Evolutionary conservation across 2,888 invertebrate genomes (phyloP), one percentile per base, ranked within the genome.

Genomic region (Endotricha flammealis): DNA sequence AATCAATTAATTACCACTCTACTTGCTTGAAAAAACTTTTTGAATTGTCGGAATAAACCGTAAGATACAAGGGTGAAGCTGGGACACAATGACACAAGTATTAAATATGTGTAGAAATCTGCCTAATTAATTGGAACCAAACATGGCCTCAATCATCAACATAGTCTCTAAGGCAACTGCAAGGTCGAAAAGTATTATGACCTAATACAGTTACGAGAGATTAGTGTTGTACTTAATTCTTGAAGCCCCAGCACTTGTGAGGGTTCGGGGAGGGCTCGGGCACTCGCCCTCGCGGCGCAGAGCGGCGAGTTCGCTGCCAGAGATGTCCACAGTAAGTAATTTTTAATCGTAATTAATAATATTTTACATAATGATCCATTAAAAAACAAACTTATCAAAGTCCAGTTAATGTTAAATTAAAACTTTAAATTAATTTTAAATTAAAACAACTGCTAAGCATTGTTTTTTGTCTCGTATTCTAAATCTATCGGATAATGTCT

Each of bases 241-340:
- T 38, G 82, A 85, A 81, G 80, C 82, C 82, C 58, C 44, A 36
- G 69, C 78, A 80, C 75, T 81, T 75, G 67, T 59, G 55, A 50
- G 80, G 57, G 44, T 50, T 80, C 78, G 9, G 37, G 17, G 24
- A 34, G 36, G 29, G 40, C 31, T 37, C 20, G 37, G 51, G 34
- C 71, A 73, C 57, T 70, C 60, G 49, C 47, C 43, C 48, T 52
- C 41, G 48, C 20, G 48, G 48, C 55, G 56, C 41, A 40, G 50
- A 50, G 38, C 44, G 38, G 53, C 47, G 42, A 41, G 50, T 58
- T 60, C 64, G 66, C 7, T 7, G 6, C 20, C 20, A 7, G 20
- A 20, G 6, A 20, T 20, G 6, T 16, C 6, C 20, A 8, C 20
- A n/a, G 20, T 20, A 20, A 20, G 20, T 53, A 22, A 53, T 28